Base-by-base conservation (phyloP, 2,888 invertebrate genomes). In the Troglohyphantes excavatus region DNA sequence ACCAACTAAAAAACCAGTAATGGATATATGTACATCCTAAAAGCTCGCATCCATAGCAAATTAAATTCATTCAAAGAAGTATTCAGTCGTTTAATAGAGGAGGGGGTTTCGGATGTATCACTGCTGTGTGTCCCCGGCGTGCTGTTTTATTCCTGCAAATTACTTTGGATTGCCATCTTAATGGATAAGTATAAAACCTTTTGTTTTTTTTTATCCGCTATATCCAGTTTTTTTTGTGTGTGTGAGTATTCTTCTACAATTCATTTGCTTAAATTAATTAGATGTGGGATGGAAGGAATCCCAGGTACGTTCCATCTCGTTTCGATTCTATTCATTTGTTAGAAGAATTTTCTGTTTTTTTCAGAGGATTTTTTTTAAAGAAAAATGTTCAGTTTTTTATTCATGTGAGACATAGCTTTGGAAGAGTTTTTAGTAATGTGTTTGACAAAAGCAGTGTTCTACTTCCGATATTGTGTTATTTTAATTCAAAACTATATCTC, bases 211-310 rank as follows among this genome's bases (percentile, higher is more conserved):
- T 21, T 23, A 17, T 23, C 39, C 39, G 2, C 13, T 0, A 7
- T 7, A 39, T 43, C 21, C 17, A 9, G 21, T 2, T 17, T 63
- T 65, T 63, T 63, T 39, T 26, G 5, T 29, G 7, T n/a, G n/a
- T n/a, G n/a, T n/a, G n/a, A n/a, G n/a, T n/a, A n/a, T n/a, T n/a
- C 7, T 11, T 78, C 29, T 2, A 21, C 76, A 39, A 19, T 76
- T 76, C 61, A 23, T 21, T 76, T 63, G 23, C 61, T 61, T 76
- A 63, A 76, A 76, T 76, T 76, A 76, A 76, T 76, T 63, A 63
- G 63, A 23, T 76, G 76, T 6, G 39, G 33, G 59, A 76, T 11
- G 13, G 13, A 39, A 39, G 9, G 1, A 39, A 39, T 39, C 7
- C 1, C 13, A 39, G 39, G 0, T 39, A 39, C 39, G 13, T 39